These are phyloP conservation scores for Lepidochitona cinerea DNA, from an alignment of 2,888 invertebrate genomes.

Conservation along the genomic window DNA sequence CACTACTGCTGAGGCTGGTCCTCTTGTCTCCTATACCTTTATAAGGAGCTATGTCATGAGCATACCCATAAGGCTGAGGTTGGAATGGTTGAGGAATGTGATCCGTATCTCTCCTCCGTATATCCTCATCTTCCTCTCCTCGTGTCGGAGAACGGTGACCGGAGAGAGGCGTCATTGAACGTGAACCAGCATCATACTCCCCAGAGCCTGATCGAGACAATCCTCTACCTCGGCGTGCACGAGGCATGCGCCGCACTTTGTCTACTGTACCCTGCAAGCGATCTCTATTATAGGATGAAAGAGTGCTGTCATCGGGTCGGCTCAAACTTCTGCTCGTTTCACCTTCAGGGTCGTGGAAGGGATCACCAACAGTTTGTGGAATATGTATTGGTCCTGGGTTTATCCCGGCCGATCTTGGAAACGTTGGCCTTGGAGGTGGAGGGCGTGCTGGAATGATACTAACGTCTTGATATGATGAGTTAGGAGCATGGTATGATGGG, in stretches of 20 bases:
- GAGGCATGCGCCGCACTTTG: conserved; percentile 32
- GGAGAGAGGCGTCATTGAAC: neutral
- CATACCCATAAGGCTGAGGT: neutral
- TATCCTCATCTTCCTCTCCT: neutral
- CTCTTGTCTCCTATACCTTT: conserved; percentile 28
- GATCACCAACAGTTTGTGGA: neutral
- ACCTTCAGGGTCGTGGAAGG: no score
- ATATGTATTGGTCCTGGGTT: neutral
- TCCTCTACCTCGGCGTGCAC: neutral
- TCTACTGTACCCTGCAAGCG: conserved; percentile 56
- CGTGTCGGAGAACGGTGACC: neutral
- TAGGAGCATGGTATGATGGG: conserved; percentile 15
- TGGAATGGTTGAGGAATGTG: neutral
- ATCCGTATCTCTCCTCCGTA: neutral
- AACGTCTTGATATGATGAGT: neutral
- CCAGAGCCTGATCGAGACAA: neutral
- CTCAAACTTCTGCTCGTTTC: neutral
- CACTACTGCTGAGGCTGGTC: conserved; percentile 43
- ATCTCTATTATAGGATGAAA: conserved; percentile 49
- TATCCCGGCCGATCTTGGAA: neutral
- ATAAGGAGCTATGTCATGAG: conserved; percentile 17
- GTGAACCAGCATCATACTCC: neutral
- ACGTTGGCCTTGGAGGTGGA: neutral
- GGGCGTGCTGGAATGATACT: neutral
- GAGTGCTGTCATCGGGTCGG: neutral